phyloP scores from a whole-genome alignment of 2,888 invertebrate species.

The Odontomyia ornata region DNA sequence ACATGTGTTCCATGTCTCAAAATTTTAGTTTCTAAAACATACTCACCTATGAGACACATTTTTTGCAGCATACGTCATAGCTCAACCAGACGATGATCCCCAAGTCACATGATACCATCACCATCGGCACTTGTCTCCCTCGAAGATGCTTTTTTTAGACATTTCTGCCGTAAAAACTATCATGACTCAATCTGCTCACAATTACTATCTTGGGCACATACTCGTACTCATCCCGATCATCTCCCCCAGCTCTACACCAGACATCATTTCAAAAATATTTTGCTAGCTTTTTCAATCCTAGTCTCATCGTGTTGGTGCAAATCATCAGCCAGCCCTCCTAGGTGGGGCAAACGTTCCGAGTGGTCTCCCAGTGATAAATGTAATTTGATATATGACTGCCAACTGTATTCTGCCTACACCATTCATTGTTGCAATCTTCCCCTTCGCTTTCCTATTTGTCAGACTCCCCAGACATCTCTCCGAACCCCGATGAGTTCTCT shows the following conservation, averaged over 20 bases:
- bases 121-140: neutral
- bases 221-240: too few relatives aligned
- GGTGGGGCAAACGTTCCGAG: neutral
- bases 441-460: neutral
- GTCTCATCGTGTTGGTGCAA: too few relatives aligned
- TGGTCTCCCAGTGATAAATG: slow-evolving; percentile 1
- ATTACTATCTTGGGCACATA: too few relatives aligned
- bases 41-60: slow-evolving; percentile 3
- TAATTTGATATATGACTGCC: slow-evolving; percentile 33
- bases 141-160: slow-evolving; percentile 17
- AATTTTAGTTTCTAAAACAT: too few relatives aligned
- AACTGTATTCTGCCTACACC: neutral
- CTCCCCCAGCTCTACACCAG: too few relatives aligned
- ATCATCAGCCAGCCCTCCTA: too few relatives aligned
- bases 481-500: neutral
- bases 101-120: slow-evolving; percentile 30
- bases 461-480: too few relatives aligned
- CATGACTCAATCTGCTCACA: slow-evolving; percentile 7
- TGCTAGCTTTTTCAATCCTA: too few relatives aligned
- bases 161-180: neutral
- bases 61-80: neutral
- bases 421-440: neutral
- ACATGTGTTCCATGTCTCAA: too few relatives aligned
- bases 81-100: neutral
- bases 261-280: too few relatives aligned